phyloP scores from a whole-genome alignment of 2,888 invertebrate genomes.

The Caenorhabditis auriculariae region DNA sequence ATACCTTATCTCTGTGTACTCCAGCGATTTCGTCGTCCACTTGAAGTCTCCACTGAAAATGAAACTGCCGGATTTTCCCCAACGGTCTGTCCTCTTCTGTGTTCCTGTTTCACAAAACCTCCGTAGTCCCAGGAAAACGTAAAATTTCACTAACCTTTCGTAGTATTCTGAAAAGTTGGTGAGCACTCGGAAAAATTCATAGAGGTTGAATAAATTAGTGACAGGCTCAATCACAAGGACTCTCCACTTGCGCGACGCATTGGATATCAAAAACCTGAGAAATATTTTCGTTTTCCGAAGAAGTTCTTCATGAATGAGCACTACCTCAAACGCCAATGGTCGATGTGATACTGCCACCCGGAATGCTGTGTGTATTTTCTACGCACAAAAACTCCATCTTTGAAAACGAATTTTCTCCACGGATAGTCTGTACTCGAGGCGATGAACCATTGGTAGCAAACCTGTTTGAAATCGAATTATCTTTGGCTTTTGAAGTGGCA shows the following conservation, averaged over 20 bases:
- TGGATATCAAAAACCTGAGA: slow-evolving; percentile 70
- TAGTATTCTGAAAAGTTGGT: slow-evolving; percentile 64
- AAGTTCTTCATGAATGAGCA: background rate
- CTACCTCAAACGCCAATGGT: slow-evolving; percentile 73
- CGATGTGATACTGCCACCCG: slow-evolving; percentile 79
- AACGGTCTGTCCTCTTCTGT: slow-evolving; percentile 23
- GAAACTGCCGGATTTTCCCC: slow-evolving; percentile 24
- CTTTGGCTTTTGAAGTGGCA: no score
- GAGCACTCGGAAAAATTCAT: slow-evolving; percentile 81
- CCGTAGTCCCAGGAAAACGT: background rate
- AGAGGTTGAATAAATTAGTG: slow-evolving; percentile 79
- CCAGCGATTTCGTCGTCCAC: slow-evolving; percentile 37
- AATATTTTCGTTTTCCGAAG: background rate
- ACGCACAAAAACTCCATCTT: slow-evolving; percentile 76
- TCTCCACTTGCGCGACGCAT: slow-evolving; percentile 74
- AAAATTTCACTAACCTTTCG: slow-evolving; percentile 17
- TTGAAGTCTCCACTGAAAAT: slow-evolving; percentile 57
- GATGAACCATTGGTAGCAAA: slow-evolving; percentile 70
- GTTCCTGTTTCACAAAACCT: background rate
- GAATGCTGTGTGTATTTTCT: slow-evolving; percentile 79
- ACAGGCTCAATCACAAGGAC: slow-evolving; percentile 75
- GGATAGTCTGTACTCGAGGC: slow-evolving; percentile 76
- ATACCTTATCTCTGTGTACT: slow-evolving; percentile 17
- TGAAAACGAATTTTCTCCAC: slow-evolving; percentile 77
- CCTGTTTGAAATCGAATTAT: slow-evolving; percentile 12